Evolutionary conservation across 1,140 invertebrate species (phyloP), one percentile per base, ranked within the genome.

Genomic region (Akabosia matsudoensis): DNA sequence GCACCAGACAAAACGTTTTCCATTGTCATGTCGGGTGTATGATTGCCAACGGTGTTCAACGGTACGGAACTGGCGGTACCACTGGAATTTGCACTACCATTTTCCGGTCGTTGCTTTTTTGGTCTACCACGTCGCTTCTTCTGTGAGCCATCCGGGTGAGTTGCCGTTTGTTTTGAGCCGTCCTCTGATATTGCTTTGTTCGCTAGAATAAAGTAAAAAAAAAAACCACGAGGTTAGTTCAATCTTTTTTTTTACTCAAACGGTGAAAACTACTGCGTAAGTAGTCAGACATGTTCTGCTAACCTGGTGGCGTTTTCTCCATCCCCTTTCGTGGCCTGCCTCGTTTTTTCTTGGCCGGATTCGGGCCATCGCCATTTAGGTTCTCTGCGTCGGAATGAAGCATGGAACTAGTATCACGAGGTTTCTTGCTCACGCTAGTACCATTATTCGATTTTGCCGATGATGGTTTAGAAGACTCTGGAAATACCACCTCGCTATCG

Each of bases 401-500:
- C 13, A 26, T 13, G 10, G 14, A 14, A 30, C 71, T 33, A 51
- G 70, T 45, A 33, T 72, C 70, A 72, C 70, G 37, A 3, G 33
- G n/a, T 34, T 72, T 72, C 33, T 72, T 72, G 2, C 1, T 28
- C 45, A 24, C 70, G n/a, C 31, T 28, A 75, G 16, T 13, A 33
- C n/a, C 61, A 18, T 72, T 30, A 73, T 7, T 7, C 37, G 78
- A 79, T 76, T 37, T 77, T 74, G 73, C 80, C 76, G 37, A 16
- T 56, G 51, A 22, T 37, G 52, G 13, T 67, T 77, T 79, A 24
- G 72, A 1, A 64, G 91, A 88, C 83, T 94, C 92, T 1, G 90
- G 92, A 85, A 98, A 98, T 14, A 95, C 91, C 79, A 97, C 92
- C 86, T 98, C 96, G 14, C 91, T 90, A 77, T 97, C 95, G 83